These are phyloP conservation scores for Lamellibrachia satsuma DNA, from an alignment of 2,888 invertebrate genomes.

Conservation along the genomic window DNA sequence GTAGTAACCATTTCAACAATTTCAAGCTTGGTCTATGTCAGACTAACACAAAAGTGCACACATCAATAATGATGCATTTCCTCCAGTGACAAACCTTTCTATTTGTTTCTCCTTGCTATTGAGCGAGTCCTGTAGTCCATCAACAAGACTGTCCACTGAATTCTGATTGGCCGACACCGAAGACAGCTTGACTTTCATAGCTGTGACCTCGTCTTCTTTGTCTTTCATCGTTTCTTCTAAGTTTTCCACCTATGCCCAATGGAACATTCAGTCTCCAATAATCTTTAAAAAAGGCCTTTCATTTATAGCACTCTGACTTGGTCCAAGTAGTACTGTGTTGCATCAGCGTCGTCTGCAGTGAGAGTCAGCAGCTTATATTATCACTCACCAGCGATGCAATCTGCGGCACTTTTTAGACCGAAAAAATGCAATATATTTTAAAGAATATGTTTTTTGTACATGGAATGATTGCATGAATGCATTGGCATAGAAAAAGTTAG, in stretches of 20 bases:
- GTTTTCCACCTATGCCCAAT: conserved; percentile 85
- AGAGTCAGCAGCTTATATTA: too few species aligned
- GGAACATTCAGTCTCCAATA: neutral
- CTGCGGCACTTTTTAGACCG: too few species aligned
- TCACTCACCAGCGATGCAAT: too few species aligned
- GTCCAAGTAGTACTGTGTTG: too few species aligned
- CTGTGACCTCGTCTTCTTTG: conserved; percentile 97
- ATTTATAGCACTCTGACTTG: too few species aligned
- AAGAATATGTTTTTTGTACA: too few species aligned
- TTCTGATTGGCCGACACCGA: conserved; percentile 94
- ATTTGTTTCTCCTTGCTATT: conserved; percentile 98
- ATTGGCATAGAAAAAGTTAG: too few species aligned
- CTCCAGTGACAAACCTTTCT: conserved; percentile 70
- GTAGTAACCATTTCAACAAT: neutral
- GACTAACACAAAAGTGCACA: neutral
- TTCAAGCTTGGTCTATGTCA: neutral
- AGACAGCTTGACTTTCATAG: conserved; percentile 73
- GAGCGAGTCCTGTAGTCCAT: conserved; percentile 92
- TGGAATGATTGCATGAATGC: too few species aligned
- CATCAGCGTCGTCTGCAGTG: too few species aligned
- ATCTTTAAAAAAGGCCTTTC: neutral
- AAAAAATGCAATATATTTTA: too few species aligned
- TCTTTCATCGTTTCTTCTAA: conserved; percentile 95
- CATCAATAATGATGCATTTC: neutral
- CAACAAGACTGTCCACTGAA: conserved; percentile 90